Conservation (phyloP, 1,140 invertebrate species). For the Anoplolepis gracilipes region DNA sequence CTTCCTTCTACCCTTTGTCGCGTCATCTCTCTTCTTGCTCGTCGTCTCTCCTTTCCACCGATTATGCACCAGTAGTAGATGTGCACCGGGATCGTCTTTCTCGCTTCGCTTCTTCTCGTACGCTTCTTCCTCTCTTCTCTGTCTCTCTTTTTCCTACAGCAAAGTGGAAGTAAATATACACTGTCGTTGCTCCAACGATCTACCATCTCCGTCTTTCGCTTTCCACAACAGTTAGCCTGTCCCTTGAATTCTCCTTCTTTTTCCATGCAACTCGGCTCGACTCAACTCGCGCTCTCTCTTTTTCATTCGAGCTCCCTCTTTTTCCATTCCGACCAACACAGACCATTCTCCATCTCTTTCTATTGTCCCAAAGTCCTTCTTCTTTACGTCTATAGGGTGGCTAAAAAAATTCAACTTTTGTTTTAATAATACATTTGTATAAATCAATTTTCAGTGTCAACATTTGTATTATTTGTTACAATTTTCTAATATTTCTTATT, state of each 20-base stretch:
- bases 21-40: constrained; percentile 42
- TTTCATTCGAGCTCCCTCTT: constrained; percentile 35
- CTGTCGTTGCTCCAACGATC: constrained; percentile 58
- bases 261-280: constrained; percentile 1
- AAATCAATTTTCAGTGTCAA: background rate
- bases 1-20: constrained; percentile 20
- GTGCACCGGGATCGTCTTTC: constrained; percentile 40
- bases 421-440: background rate
- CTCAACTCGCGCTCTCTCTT: constrained; percentile 1
- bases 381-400: constrained; percentile 15
- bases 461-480: background rate
- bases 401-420: background rate
- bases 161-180: constrained; percentile 44
- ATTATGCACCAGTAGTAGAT: constrained; percentile 51
- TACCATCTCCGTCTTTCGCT: constrained; percentile 22
- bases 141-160: background rate
- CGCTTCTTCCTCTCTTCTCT: constrained; percentile 2
- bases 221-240: constrained; percentile 8
- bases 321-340: constrained; percentile 17
- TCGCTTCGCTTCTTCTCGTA: constrained; percentile 40
- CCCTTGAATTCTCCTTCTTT: constrained; percentile 33
- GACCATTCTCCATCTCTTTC: constrained; percentile 7
- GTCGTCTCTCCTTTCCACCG: constrained; percentile 43
- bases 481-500: constrained; percentile 3
- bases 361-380: constrained; percentile 1